Conservation (phyloP, 2,888 invertebrate species). For the Polyploca ridens region DNA sequence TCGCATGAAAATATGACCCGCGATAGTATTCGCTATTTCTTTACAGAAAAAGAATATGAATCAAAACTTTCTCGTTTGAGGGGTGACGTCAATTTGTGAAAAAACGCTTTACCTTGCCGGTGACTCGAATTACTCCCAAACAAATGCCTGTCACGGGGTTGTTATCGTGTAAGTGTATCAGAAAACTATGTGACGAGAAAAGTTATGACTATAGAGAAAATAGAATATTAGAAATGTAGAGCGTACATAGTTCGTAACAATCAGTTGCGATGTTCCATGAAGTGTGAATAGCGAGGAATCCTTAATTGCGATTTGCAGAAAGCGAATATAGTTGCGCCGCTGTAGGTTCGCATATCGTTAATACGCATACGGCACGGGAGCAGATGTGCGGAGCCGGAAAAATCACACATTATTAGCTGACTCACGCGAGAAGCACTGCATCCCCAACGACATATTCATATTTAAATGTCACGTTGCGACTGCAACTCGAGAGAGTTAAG, state of each 20-base stretch:
- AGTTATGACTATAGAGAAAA: slow-evolving; percentile 40
- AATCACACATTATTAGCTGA: slow-evolving; percentile 77
- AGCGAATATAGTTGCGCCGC: slow-evolving; percentile 33
- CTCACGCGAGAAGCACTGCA: slow-evolving; percentile 47
- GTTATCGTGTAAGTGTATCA: slow-evolving; percentile 66
- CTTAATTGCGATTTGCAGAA: slow-evolving; percentile 44
- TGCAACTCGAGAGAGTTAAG: slow-evolving; percentile 54
- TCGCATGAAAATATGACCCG: not conserved
- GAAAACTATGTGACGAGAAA: slow-evolving; percentile 53
- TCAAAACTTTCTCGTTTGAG: slow-evolving; percentile 69
- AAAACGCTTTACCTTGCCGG: slow-evolving; percentile 60
- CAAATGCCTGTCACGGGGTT: slow-evolving; percentile 68
- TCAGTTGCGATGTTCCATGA: slow-evolving; percentile 11
- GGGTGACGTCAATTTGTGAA: slow-evolving; percentile 74
- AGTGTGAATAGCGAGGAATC: slow-evolving; percentile 37
- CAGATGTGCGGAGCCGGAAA: slow-evolving; percentile 72
- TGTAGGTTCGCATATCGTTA: slow-evolving; percentile 29
- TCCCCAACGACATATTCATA: slow-evolving; percentile 75
- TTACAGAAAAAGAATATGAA: slow-evolving; percentile 53
- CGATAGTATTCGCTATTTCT: slow-evolving; percentile 15
- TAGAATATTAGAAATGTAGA: slow-evolving; percentile 33
- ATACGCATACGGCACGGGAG: slow-evolving; percentile 36
- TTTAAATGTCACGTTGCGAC: slow-evolving; percentile 74
- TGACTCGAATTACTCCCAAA: slow-evolving; percentile 72
- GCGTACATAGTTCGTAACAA: slow-evolving; percentile 2